phyloP scores from a whole-genome alignment of 2,113 vertebrate species.

The Argyrosomus japonicus region DNA sequence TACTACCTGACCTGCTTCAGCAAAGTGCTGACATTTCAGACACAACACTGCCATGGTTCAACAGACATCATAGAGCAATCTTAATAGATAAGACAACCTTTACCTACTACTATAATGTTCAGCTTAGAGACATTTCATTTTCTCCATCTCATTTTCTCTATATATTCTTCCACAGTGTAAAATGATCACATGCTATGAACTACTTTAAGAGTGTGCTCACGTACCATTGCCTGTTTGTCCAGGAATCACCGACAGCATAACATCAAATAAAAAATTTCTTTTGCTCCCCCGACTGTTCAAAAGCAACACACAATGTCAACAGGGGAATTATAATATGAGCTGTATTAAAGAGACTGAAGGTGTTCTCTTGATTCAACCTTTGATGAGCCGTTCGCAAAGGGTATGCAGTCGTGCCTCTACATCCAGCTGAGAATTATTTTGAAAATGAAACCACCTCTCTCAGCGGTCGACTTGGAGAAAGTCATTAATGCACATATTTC shows the following conservation, averaged over 20 bases:
- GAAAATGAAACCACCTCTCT: conserved; percentile 46
- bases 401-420: conserved; percentile 45
- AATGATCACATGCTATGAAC: background rate
- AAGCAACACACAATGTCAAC: conserved; percentile 29
- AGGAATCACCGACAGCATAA: conserved; percentile 13
- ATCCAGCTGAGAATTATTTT: conserved; percentile 57
- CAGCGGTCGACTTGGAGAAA: conserved; percentile 36
- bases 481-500: conserved; percentile 62
- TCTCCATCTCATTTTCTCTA: background rate
- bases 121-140: conserved; percentile 1
- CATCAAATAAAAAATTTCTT: conserved; percentile 16
- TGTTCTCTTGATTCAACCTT: conserved; percentile 56
- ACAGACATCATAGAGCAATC: background rate
- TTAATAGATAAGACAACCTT: conserved; percentile 16
- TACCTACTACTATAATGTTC: background rate
- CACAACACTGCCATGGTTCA: conserved; percentile 12
- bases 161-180: background rate
- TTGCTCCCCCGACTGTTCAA: conserved; percentile 4
- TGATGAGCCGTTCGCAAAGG: conserved; percentile 61
- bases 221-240: conserved; percentile 14
- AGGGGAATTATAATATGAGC: conserved; percentile 33
- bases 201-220: background rate
- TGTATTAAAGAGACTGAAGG: conserved; percentile 22
- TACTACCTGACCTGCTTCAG: background rate
- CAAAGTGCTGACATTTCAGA: conserved; percentile 25